These are phyloP conservation scores for Diploscapter pachys DNA, from an alignment of 1,140 invertebrate genomes.

Conservation along the genomic window DNA sequence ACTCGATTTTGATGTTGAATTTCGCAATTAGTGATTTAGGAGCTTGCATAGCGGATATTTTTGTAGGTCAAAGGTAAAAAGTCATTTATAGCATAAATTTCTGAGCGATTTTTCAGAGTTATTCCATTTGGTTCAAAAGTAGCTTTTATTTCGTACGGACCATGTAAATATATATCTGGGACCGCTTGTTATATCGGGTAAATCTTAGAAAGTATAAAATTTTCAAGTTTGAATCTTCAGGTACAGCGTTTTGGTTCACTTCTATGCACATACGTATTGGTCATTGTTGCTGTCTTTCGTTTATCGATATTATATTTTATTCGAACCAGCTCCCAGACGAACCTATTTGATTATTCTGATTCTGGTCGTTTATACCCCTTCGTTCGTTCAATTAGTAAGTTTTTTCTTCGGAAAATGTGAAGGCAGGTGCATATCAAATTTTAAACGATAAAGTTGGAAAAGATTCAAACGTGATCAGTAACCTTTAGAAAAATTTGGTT, in stretches of 20 bases:
- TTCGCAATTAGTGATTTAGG: conserved; percentile 6
- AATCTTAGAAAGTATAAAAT: neutral
- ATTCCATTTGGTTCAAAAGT: conserved; percentile 12
- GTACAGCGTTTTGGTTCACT: conserved; percentile 11
- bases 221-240: neutral
- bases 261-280: conserved; percentile 8
- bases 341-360: conserved; percentile 10
- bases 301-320: conserved; percentile 18
- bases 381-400: conserved; percentile 9
- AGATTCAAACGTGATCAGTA: too few species aligned
- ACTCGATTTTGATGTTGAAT: conserved; percentile 9
- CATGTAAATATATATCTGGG: neutral
- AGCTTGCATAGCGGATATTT: conserved; percentile 4
- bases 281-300: conserved; percentile 11
- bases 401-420: too few species aligned
- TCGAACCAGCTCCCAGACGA: conserved; percentile 3
- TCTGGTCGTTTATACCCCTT: conserved; percentile 3
- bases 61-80: neutral
- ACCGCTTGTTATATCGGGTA: conserved; percentile 1
- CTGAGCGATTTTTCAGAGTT: neutral
- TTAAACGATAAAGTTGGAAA: too few species aligned
- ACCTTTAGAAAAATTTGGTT: too few species aligned
- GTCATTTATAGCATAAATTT: too few species aligned
- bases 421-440: too few species aligned
- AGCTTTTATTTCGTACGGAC: conserved; percentile 15